Percentiles rank a stretch among this genome's conserved stretches.
phyloP scores from a whole-genome alignment of 1,140 invertebrate species.

The Drosophila malerkotliana region DNA sequence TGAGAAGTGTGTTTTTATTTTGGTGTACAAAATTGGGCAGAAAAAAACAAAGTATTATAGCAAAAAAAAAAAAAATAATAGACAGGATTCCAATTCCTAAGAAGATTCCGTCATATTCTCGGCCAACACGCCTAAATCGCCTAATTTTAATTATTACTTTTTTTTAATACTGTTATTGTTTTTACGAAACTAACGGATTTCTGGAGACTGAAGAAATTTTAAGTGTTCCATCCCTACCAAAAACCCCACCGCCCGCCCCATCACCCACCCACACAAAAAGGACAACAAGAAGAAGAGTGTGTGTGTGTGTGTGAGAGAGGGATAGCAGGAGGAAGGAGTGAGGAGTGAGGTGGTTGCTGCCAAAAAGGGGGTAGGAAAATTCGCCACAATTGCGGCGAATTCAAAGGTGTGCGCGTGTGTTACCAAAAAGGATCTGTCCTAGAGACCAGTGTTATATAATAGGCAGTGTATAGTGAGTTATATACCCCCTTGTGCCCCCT shows the following conservation, averaged over 20 bases:
- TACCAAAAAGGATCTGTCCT: slow-evolving; percentile 55
- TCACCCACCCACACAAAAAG: neutral
- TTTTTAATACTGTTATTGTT: no score
- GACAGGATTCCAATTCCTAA: neutral
- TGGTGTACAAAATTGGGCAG: slow-evolving; percentile 1
- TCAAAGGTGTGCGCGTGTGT: slow-evolving; percentile 17
- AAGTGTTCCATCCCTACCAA: neutral
- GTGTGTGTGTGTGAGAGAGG: neutral
- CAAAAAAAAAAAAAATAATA: no score
- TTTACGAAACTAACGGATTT: neutral
- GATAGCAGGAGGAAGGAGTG: neutral
- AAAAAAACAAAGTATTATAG: neutral
- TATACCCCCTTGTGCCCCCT: neutral
- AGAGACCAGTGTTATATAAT: slow-evolving; percentile 60
- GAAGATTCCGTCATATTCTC: neutral
- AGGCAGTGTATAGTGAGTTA: neutral
- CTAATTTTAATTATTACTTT: neutral
- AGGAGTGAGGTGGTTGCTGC: neutral
- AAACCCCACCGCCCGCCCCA: no score
- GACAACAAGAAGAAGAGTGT: no score
- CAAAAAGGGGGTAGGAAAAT: neutral
- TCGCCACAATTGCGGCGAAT: neutral
- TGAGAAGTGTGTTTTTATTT: neutral
- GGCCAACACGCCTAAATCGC: neutral
- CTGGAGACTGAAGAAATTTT: neutral